Evolutionary conservation across 1,140 invertebrate genomes (phyloP).

Genomic region (Cyrtorhinus lividipennis): DNA sequence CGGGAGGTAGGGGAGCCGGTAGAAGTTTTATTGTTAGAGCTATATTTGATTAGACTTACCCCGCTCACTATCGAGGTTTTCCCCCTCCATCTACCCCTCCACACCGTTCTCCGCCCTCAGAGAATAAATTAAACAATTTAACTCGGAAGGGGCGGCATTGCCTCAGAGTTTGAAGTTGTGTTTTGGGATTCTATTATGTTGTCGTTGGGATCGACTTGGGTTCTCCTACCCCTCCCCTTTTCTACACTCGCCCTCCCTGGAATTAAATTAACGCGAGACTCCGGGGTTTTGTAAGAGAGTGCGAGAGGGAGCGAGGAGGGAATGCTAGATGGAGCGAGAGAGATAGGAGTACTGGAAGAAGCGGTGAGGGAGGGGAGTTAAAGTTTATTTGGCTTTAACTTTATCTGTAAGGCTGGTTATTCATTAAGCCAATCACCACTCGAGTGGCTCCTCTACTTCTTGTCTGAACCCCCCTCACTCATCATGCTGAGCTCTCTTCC

Average conservation of each 20-base stretch:
- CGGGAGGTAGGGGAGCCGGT: neutral
- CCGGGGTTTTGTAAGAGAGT: neutral
- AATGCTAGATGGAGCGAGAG: neutral
- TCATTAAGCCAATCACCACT: constrained; percentile 22
- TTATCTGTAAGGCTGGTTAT: constrained; percentile 21
- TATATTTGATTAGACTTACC: constrained; percentile 11
- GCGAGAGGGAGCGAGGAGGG: neutral
- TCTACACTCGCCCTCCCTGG: neutral
- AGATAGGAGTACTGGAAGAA: neutral
- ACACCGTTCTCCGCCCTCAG: neutral
- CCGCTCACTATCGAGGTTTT: constrained; percentile 9
- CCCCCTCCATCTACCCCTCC: constrained; percentile 14
- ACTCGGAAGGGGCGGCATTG: constrained; percentile 11
- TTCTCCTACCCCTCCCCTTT: neutral
- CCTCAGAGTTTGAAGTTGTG: constrained; percentile 19
- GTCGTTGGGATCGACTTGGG: constrained; percentile 22
- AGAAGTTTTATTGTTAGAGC: constrained; percentile 7
- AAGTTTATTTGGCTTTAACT: constrained; percentile 21
- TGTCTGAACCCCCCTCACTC: neutral
- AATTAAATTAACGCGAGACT: constrained; percentile 17
- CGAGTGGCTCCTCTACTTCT: neutral
- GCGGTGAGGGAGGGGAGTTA: neutral
- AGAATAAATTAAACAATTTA: constrained; percentile 24
- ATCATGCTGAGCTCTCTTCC: too few relatives aligned
- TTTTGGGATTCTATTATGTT: constrained; percentile 24